Conservation (phyloP, 2,113 vertebrate genomes). For the Cryptomyrus ogoouensis region DNA sequence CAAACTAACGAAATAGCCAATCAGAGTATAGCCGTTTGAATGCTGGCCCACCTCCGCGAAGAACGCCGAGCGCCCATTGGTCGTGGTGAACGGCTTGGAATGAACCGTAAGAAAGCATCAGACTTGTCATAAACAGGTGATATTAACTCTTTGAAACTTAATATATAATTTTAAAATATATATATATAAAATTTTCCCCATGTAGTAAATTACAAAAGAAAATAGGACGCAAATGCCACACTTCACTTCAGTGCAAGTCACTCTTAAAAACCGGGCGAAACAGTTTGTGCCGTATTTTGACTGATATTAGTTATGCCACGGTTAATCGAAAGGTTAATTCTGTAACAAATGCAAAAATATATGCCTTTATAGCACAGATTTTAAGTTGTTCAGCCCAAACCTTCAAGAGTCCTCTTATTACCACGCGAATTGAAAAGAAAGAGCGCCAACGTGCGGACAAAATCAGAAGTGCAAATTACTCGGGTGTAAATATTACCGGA, state of each 20-base stretch:
- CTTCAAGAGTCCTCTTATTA: not conserved
- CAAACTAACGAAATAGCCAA: not conserved
- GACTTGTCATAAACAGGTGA: constrained; percentile 9
- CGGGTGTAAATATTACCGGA: not conserved
- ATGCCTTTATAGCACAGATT: not conserved
- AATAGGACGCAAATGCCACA: not conserved
- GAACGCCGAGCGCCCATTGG: constrained; percentile 4
- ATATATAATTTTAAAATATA: not conserved
- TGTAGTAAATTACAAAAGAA: not conserved
- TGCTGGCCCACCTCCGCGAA: not conserved
- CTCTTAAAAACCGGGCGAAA: not conserved
- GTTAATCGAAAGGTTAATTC: not conserved
- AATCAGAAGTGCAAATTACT: not conserved
- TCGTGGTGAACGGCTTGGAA: not conserved
- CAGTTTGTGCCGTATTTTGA: not conserved
- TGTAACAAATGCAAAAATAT: not conserved
- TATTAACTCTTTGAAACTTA: not conserved
- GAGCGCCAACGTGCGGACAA: not conserved
- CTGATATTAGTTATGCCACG: not conserved
- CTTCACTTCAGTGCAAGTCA: not conserved
- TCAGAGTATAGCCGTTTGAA: not conserved
- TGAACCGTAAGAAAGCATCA: not conserved
- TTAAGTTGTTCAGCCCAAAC: not conserved
- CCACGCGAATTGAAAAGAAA: not conserved
- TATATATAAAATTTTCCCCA: not conserved